These are phyloP conservation scores for Rhinoderma darwinii DNA, from an alignment of 2,113 vertebrate genomes.

Conservation along the genomic window DNA sequence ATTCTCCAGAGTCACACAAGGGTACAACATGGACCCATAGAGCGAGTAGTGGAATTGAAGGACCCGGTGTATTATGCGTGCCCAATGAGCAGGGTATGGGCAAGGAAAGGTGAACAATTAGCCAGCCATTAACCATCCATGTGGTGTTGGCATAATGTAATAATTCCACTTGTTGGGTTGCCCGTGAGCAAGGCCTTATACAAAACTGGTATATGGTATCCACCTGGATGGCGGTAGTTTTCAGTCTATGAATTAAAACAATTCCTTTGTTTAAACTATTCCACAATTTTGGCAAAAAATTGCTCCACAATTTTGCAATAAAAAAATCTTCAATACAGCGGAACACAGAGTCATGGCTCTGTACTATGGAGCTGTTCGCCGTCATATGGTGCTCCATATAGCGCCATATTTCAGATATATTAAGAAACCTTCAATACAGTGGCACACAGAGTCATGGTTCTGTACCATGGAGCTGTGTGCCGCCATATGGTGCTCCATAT, in stretches of 20 bases:
- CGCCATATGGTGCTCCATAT: too few relatives aligned
- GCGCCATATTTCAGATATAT: too few relatives aligned
- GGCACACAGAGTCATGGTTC: too few relatives aligned
- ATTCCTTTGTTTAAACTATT: too few relatives aligned
- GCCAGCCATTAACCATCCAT: not conserved
- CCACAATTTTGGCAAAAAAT: not conserved
- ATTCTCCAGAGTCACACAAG: not conserved
- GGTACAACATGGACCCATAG: not conserved
- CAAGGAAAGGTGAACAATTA: not conserved
- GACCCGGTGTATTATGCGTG: not conserved
- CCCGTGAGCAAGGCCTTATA: not conserved
- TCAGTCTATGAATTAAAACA: too few relatives aligned
- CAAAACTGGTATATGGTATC: not conserved
- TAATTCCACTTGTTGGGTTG: not conserved
- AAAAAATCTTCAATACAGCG: too few relatives aligned
- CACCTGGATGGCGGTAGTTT: not conserved
- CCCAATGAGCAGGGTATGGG: not conserved
- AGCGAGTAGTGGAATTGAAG: too few relatives aligned
- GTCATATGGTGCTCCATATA: too few relatives aligned
- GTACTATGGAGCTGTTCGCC: not conserved
- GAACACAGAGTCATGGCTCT: too few relatives aligned
- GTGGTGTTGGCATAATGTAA: not conserved
- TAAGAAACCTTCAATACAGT: too few relatives aligned
- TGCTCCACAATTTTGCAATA: not conserved
- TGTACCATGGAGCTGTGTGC: not conserved